Conservation (phyloP, 2,797 vertebrate species). For the Poecilia velifera region DNA sequence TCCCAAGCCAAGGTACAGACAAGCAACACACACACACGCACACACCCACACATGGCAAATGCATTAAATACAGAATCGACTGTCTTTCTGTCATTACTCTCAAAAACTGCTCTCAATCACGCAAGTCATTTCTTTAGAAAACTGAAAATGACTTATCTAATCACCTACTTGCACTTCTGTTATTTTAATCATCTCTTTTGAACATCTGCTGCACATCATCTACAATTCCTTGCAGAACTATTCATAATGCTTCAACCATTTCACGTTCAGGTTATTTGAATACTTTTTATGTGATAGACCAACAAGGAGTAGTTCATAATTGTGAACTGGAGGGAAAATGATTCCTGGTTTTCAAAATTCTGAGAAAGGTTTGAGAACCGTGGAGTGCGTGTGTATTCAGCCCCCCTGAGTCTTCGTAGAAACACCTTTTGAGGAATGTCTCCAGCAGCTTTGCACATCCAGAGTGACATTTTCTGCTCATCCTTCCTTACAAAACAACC, state of each 20-base stretch:
- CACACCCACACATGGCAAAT: background rate
- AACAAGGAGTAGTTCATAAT: background rate
- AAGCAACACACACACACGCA: constrained; percentile 23
- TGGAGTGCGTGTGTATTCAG: background rate
- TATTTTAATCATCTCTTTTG: background rate
- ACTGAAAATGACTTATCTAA: background rate
- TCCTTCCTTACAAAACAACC: background rate
- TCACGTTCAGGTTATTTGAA: background rate
- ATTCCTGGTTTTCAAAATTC: background rate
- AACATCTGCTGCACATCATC: background rate
- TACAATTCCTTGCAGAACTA: background rate
- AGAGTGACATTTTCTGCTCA: background rate
- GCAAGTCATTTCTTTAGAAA: background rate
- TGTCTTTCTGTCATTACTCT: constrained; percentile 22
- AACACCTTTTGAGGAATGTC: background rate
- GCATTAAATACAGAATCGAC: constrained; percentile 11
- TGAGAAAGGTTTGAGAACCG: background rate
- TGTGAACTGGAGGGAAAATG: background rate
- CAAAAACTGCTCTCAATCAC: background rate
- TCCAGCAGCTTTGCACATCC: background rate
- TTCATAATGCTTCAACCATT: background rate
- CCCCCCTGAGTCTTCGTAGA: background rate
- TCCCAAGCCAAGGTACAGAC: constrained; percentile 91
- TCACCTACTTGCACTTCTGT: background rate
- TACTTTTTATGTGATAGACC: background rate